Evolutionary conservation across 2,888 invertebrate genomes (phyloP).

Genomic region (Rhopalosiphum nymphaeae): DNA sequence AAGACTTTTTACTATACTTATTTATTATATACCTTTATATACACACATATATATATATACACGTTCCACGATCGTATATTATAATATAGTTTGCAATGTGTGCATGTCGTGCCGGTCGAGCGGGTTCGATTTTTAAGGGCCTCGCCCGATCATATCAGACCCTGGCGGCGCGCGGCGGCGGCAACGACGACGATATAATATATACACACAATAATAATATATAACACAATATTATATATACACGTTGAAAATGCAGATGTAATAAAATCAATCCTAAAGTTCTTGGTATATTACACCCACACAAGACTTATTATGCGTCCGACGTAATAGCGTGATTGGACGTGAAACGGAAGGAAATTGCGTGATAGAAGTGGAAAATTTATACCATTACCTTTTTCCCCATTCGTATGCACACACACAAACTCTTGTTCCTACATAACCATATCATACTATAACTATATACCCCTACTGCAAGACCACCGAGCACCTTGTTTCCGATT

Average conservation of each 20-base stretch:
- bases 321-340: slow-evolving; percentile 64
- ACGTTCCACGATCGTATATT: slow-evolving; percentile 35
- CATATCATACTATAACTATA: not conserved
- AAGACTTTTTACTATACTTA: slow-evolving; percentile 27
- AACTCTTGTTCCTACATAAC: not conserved
- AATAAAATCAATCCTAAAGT: slow-evolving; percentile 65
- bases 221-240: slow-evolving; percentile 29
- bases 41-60: slow-evolving; percentile 2
- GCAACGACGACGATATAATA: slow-evolving; percentile 12
- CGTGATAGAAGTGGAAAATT: slow-evolving; percentile 65
- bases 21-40: not conserved
- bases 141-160: slow-evolving; percentile 62
- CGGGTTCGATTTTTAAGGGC: slow-evolving; percentile 63
- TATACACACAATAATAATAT: slow-evolving; percentile 32
- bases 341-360: slow-evolving; percentile 65
- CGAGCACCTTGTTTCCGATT: slow-evolving; percentile 50
- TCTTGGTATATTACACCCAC: slow-evolving; percentile 18
- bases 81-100: not conserved
- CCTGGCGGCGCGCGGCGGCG: slow-evolving; percentile 9
- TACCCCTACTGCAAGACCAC: slow-evolving; percentile 14
- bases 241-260: slow-evolving; percentile 61
- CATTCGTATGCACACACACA: not conserved
- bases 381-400: slow-evolving; percentile 56
- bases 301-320: slow-evolving; percentile 65
- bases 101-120: slow-evolving; percentile 63